These are phyloP conservation scores for Spodoptera litura DNA, from an alignment of 1,140 invertebrate genomes.

Conservation along the genomic window DNA sequence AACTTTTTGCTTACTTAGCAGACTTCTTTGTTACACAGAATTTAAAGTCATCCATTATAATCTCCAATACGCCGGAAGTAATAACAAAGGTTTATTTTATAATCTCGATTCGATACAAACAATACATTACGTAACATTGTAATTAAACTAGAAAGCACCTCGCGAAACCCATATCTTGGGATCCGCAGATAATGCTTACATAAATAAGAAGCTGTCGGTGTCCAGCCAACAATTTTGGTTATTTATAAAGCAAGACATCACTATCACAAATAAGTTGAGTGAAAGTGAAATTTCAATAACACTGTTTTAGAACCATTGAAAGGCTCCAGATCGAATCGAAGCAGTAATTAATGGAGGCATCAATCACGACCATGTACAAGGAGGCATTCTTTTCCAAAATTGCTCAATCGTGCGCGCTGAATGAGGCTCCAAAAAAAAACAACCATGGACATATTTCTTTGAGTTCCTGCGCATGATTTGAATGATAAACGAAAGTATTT, in stretches of 20 bases:
- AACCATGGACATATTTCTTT: constrained; percentile 21
- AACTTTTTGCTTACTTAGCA: constrained; percentile 22
- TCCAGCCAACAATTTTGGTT: constrained; percentile 71
- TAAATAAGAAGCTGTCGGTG: constrained; percentile 69
- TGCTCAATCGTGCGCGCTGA: constrained; percentile 50
- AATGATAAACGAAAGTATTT: constrained; percentile 44
- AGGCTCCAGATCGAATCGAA: constrained; percentile 63
- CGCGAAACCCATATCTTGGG: constrained; percentile 31
- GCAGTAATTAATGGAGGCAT: constrained; percentile 64
- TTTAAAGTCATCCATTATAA: constrained; percentile 39
- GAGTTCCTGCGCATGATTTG: constrained; percentile 21
- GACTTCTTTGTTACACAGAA: constrained; percentile 18
- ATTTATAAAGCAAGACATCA: constrained; percentile 66
- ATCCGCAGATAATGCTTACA: constrained; percentile 69
- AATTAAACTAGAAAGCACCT: constrained; percentile 53
- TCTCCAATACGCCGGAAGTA: constrained; percentile 43
- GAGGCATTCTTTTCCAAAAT: constrained; percentile 54
- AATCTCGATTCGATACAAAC: constrained; percentile 47
- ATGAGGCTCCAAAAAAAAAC: background rate
- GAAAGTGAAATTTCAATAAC: constrained; percentile 78
- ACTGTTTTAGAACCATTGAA: constrained; percentile 66
- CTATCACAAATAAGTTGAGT: constrained; percentile 69
- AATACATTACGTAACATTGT: constrained; percentile 50
- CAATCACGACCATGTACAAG: constrained; percentile 55
- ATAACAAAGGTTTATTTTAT: constrained; percentile 39